phyloP scores from a whole-genome alignment of 2,113 vertebrate species.

The Cariama cristata region DNA sequence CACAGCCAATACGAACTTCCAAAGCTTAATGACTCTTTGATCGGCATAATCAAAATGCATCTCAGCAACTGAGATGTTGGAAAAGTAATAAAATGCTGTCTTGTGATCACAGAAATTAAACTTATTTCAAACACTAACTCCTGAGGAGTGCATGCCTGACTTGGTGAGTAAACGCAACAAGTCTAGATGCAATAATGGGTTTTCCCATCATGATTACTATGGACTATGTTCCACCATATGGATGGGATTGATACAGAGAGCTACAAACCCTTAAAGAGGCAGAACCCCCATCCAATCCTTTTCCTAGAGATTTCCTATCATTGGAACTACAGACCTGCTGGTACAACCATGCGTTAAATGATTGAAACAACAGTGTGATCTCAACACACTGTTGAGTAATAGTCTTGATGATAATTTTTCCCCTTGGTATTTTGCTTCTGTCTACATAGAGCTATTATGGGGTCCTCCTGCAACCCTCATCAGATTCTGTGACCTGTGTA shows the following conservation, averaged over 20 bases:
- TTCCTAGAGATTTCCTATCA: neutral
- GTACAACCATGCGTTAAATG: neutral
- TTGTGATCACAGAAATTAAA: neutral
- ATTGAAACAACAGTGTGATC: neutral
- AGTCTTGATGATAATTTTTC: neutral
- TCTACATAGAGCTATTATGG: neutral
- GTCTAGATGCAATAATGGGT: neutral
- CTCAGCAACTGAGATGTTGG: neutral
- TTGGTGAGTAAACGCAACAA: neutral
- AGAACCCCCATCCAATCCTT: neutral
- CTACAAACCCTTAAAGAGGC: neutral
- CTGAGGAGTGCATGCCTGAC: neutral
- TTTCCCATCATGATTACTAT: neutral
- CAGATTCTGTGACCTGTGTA: constrained; percentile 34
- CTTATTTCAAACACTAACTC: neutral
- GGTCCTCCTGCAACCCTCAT: neutral
- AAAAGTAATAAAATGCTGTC: neutral
- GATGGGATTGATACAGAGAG: neutral
- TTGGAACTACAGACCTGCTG: neutral
- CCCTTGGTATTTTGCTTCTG: constrained; percentile 11
- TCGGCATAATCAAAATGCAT: neutral
- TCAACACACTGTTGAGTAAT: neutral
- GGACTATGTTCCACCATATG: neutral
- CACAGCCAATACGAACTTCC: neutral
- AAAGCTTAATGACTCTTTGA: constrained; percentile 3